These are phyloP conservation scores for Heteropelma amictum DNA, from an alignment of 2,888 invertebrate genomes.

Conservation along the genomic window DNA sequence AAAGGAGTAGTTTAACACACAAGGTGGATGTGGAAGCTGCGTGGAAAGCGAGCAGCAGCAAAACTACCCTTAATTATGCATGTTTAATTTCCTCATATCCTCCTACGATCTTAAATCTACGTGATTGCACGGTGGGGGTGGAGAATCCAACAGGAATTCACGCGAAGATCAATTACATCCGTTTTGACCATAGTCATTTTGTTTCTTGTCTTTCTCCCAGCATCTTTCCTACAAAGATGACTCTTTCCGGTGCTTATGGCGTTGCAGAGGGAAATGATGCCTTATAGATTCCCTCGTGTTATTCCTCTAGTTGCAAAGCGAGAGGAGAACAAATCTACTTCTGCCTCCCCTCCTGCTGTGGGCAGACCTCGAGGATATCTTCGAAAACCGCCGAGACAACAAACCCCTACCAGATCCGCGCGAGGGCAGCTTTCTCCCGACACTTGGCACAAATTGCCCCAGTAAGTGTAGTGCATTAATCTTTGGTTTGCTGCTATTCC, in stretches of 20 bases:
- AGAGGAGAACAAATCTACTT: conserved; percentile 70
- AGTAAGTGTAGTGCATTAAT: conserved; percentile 78
- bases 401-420: conserved; percentile 50
- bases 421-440: conserved; percentile 65
- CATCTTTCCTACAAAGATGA: no score
- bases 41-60: conserved; percentile 25
- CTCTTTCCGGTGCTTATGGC: no score
- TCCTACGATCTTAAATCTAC: conserved; percentile 35
- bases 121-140: conserved; percentile 18
- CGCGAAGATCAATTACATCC: conserved; percentile 39
- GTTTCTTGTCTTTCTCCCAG: background rate
- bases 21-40: conserved; percentile 13
- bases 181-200: no score
- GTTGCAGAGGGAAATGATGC: no score
- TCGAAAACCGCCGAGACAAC: conserved; percentile 12
- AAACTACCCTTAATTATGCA: conserved; percentile 75
- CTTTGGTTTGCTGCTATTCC: conserved; percentile 76
- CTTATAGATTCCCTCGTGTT: background rate
- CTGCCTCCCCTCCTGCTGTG: conserved; percentile 64
- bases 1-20: background rate
- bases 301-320: background rate
- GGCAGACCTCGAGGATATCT: conserved; percentile 59
- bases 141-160: conserved; percentile 44
- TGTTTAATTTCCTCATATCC: conserved; percentile 70
- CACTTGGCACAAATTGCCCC: conserved; percentile 78